Conservation (phyloP, 2,797 vertebrate genomes). For the Uromys caudimaculatus region DNA sequence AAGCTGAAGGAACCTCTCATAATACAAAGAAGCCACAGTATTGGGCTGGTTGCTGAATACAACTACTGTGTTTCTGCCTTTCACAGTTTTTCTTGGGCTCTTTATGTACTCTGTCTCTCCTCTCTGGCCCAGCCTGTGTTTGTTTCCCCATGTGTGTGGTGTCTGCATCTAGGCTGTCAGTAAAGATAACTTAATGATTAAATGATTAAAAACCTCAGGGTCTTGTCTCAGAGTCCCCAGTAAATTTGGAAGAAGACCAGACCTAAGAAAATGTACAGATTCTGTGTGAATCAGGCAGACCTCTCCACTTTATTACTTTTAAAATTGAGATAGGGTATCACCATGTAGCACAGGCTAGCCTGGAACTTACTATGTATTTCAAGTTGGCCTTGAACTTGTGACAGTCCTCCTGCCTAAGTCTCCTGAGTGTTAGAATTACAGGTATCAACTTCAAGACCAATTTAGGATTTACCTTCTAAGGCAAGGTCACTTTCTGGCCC, state of each 20-base stretch:
- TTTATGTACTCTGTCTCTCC: neutral
- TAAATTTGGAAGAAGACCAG: neutral
- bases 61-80: neutral
- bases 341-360: neutral
- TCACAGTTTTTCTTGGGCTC: neutral
- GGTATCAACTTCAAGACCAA: neutral
- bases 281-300: neutral
- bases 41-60: neutral
- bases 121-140: neutral
- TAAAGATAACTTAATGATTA: neutral
- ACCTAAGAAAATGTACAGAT: neutral
- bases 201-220: slow-evolving; percentile 25
- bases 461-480: neutral
- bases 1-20: neutral
- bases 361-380: neutral
- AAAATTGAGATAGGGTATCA: neutral
- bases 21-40: neutral
- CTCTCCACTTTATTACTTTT: neutral
- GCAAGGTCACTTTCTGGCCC: neutral
- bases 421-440: neutral
- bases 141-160: neutral
- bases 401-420: neutral
- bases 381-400: neutral
- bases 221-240: neutral
- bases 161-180: neutral